Percentiles rank a stretch among this genome's conserved stretches.
Conservation (phyloP, 2,797 vertebrate genomes). For the Perdix hodgsoniae region DNA sequence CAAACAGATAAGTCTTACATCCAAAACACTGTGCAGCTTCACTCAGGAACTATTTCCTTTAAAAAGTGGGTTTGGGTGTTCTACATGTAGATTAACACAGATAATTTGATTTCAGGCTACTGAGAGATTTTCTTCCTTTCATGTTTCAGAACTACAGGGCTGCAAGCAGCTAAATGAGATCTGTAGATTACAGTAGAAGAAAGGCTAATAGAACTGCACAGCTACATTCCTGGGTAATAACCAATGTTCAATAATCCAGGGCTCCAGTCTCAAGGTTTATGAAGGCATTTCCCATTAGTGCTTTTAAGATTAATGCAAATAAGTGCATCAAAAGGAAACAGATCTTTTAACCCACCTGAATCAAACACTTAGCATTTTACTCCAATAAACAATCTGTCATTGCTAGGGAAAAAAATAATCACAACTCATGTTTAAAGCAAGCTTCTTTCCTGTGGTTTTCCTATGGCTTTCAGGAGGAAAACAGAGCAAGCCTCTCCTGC, state of each 20-base stretch:
- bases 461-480: not conserved
- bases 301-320: conserved; percentile 28
- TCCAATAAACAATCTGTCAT: not conserved
- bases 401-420: not conserved
- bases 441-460: not conserved
- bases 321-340: not conserved
- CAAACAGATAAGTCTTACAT: conserved; percentile 19
- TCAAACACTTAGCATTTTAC: not conserved
- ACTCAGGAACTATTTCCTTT: conserved; percentile 41
- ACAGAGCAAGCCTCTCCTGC: not conserved
- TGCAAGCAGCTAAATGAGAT: conserved; percentile 67
- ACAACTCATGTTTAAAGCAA: not conserved
- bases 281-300: conserved; percentile 22
- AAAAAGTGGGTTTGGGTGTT: conserved; percentile 30
- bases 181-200: conserved; percentile 56
- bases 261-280: conserved; percentile 26
- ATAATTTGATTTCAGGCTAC: conserved; percentile 71
- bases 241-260: conserved; percentile 21
- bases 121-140: conserved; percentile 48
- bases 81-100: conserved; percentile 63
- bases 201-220: conserved; percentile 61
- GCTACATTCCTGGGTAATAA: conserved; percentile 25
- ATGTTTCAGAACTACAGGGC: conserved; percentile 31
- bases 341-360: conserved; percentile 2
- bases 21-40: not conserved